Evolutionary conservation across 2,797 vertebrate species (phyloP).

Genomic region (Phalanger gymnotis): DNA sequence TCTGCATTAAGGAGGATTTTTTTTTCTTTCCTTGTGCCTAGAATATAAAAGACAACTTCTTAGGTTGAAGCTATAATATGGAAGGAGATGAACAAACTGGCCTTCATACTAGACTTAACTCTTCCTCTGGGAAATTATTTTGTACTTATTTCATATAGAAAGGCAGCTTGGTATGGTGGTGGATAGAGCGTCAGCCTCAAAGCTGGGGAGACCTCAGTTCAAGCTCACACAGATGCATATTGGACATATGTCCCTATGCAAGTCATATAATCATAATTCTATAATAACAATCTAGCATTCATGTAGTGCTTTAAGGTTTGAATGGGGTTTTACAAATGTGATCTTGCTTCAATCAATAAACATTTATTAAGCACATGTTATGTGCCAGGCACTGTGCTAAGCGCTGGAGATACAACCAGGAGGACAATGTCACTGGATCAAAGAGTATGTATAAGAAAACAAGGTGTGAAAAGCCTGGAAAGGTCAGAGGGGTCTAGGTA

Average conservation of each 20-base stretch:
- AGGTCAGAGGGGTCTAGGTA: neutral
- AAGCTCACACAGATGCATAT: neutral
- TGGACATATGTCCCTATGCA: neutral
- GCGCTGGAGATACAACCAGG: neutral
- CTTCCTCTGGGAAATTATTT: neutral
- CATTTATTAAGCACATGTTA: neutral
- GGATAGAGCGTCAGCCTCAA: neutral
- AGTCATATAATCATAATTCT: neutral
- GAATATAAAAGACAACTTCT: conserved; percentile 53
- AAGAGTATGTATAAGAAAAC: neutral
- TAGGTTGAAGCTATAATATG: conserved; percentile 26
- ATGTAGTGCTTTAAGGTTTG: neutral
- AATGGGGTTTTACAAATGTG: neutral
- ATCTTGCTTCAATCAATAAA: neutral
- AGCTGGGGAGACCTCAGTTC: neutral
- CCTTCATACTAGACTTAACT: neutral
- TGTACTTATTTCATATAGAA: neutral
- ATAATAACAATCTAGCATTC: neutral
- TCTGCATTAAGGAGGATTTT: conserved; percentile 27
- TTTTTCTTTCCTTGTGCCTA: neutral
- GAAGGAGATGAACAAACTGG: conserved; percentile 24
- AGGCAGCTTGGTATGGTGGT: neutral
- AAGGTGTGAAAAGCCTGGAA: neutral
- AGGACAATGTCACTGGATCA: neutral
- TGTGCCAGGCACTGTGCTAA: neutral